phyloP scores from a whole-genome alignment of 2,888 invertebrate species.

The Machimus rusticus region DNA sequence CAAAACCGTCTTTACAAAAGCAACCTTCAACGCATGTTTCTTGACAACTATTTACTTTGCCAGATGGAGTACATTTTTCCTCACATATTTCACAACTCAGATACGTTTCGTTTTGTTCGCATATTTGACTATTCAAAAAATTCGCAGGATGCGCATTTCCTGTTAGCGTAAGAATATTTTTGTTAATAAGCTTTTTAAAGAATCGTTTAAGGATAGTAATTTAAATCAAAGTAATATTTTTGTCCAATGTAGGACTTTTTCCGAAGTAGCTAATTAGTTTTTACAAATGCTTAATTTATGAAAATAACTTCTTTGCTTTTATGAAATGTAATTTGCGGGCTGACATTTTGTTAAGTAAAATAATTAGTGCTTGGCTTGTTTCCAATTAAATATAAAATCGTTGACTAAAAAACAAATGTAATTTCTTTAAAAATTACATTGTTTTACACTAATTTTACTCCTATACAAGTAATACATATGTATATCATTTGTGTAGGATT shows the following conservation, averaged over 20 bases:
- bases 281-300: background rate
- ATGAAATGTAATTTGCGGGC: too few relatives aligned
- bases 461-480: too few relatives aligned
- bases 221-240: too few relatives aligned
- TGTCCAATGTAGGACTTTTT: background rate
- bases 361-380: too few relatives aligned
- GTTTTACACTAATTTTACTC: too few relatives aligned
- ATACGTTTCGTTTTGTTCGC: slow-evolving; percentile 30
- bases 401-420: too few relatives aligned
- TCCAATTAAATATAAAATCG: too few relatives aligned
- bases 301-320: background rate
- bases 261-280: background rate
- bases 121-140: slow-evolving; percentile 14
- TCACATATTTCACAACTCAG: slow-evolving; percentile 31
- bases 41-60: background rate
- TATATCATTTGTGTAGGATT: too few relatives aligned
- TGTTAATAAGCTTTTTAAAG: background rate
- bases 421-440: too few relatives aligned
- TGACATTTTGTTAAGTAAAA: too few relatives aligned
- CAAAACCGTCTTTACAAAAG: slow-evolving; percentile 18
- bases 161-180: background rate
- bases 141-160: background rate
- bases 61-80: background rate
- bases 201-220: background rate
- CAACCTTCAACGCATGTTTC: slow-evolving; percentile 31